These are phyloP conservation scores for Urocyon cinereoargenteus DNA, from an alignment of 2,797 vertebrate genomes.

Conservation along the genomic window DNA sequence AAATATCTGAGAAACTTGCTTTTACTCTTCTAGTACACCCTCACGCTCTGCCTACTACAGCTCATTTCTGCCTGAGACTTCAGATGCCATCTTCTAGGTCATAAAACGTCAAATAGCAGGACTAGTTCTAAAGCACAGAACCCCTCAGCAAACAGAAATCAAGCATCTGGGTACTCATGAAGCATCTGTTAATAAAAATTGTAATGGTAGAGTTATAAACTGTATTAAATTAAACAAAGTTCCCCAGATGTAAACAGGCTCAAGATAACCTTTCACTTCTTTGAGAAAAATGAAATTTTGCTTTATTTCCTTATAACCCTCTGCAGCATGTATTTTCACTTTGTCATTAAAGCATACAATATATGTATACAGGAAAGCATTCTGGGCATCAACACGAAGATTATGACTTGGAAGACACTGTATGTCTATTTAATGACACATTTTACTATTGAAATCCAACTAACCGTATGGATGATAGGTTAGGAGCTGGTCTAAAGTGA, in stretches of 20 bases:
- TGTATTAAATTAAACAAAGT: neutral
- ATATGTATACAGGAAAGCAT: neutral
- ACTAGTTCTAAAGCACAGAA: neutral
- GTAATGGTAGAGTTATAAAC: neutral
- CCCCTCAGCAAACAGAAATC: neutral
- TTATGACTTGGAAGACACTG: neutral
- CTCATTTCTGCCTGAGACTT: neutral
- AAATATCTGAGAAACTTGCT: neutral
- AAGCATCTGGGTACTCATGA: neutral
- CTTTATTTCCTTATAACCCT: neutral
- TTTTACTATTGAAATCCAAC: slow-evolving; percentile 28
- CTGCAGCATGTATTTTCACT: neutral
- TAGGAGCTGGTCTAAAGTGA: neutral
- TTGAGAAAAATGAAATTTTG: neutral
- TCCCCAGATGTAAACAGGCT: neutral
- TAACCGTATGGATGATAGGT: neutral
- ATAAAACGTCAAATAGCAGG: neutral
- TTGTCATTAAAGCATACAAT: neutral
- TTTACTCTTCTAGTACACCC: neutral
- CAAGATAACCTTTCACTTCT: neutral
- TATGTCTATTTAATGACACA: slow-evolving; percentile 15
- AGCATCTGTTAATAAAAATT: neutral
- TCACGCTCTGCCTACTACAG: neutral
- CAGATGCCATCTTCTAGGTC: neutral
- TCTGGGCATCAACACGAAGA: neutral